These are phyloP conservation scores for Macrosoma leucophasiata DNA, from an alignment of 2,888 invertebrate species.

Conservation along the genomic window DNA sequence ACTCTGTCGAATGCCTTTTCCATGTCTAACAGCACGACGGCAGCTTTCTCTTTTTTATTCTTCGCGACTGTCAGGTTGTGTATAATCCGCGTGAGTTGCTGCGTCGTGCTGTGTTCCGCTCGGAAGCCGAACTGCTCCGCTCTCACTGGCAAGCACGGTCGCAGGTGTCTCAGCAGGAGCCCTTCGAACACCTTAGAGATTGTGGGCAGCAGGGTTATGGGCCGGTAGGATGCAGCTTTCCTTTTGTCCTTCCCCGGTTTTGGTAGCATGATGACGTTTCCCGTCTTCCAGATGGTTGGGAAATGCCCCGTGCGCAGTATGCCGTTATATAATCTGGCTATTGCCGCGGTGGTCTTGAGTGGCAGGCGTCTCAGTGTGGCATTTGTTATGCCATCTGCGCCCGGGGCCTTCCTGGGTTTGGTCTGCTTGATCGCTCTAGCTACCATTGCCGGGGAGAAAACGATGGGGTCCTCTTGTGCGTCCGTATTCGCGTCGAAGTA, in stretches of 20 bases:
- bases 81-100: neutral
- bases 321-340: slow-evolving; percentile 21
- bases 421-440: neutral
- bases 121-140: slow-evolving; percentile 2
- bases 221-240: slow-evolving; percentile 20
- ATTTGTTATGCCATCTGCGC: slow-evolving; percentile 17
- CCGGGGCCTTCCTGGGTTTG: slow-evolving; percentile 16
- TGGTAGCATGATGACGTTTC: slow-evolving; percentile 20
- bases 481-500: neutral
- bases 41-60: neutral
- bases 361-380: slow-evolving; percentile 19
- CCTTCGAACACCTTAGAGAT: no score
- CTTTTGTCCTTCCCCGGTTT: slow-evolving; percentile 23
- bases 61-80: neutral
- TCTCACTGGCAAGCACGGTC: no score
- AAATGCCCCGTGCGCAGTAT: slow-evolving; percentile 25
- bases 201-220: slow-evolving; percentile 18
- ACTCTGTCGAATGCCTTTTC: no score
- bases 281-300: slow-evolving; percentile 18
- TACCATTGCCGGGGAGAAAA: slow-evolving; percentile 11
- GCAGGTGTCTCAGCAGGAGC: no score
- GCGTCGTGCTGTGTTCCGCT: neutral
- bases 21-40: neutral
- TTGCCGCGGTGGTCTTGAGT: slow-evolving; percentile 8
- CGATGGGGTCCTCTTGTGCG: slow-evolving; percentile 4